Conservation (phyloP, 2,888 invertebrate genomes). For the Sinhomidia bicolor region DNA sequence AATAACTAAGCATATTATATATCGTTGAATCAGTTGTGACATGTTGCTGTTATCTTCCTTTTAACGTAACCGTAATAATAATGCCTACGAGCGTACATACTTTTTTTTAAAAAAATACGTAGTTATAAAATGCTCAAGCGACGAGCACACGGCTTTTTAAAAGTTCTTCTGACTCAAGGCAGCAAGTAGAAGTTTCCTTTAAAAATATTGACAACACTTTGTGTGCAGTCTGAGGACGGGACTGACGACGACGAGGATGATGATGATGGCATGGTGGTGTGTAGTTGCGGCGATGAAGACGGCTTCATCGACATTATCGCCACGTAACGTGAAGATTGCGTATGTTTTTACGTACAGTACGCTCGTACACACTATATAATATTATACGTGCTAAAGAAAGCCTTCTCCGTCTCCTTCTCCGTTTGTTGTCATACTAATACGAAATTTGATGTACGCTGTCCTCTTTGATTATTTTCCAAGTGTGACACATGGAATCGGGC, state of each 20-base stretch:
- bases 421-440: slow-evolving; percentile 11
- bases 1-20: slow-evolving; percentile 19
- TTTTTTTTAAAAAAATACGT: too few species aligned
- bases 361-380: not conserved
- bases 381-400: not conserved
- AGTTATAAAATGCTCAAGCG: not conserved
- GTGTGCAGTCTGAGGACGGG: slow-evolving; percentile 33
- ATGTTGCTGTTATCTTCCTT: slow-evolving; percentile 41
- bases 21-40: slow-evolving; percentile 43
- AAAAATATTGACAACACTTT: slow-evolving; percentile 32
- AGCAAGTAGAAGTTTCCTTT: not conserved
- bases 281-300: slow-evolving; percentile 18
- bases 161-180: too few species aligned
- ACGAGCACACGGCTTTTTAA: not conserved
- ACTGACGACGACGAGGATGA: not conserved
- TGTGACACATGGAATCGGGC: slow-evolving; percentile 51
- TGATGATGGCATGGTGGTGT: slow-evolving; percentile 13
- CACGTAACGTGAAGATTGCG: slow-evolving; percentile 7
- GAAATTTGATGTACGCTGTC: slow-evolving; percentile 39
- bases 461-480: slow-evolving; percentile 52
- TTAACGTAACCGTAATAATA: not conserved
- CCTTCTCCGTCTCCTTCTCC: not conserved
- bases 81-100: not conserved
- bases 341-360: not conserved
- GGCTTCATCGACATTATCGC: slow-evolving; percentile 39